Conservation (phyloP, 2,888 invertebrate genomes). For the Drosophila quinaria region DNA sequence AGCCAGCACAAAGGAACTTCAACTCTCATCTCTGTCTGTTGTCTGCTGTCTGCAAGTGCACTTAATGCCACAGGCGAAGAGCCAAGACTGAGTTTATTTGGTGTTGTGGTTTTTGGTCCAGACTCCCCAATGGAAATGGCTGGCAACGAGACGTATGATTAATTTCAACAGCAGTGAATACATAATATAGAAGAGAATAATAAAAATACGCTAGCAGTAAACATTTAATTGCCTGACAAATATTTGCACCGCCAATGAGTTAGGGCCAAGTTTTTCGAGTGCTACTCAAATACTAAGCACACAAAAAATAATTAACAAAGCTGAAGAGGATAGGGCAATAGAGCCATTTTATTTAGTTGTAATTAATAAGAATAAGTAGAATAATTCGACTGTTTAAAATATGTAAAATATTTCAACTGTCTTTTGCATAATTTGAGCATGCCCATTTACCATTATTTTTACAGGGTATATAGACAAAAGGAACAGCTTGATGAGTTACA, state of each 20-base stretch:
- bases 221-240: conserved; percentile 75
- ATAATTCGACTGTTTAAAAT: background rate
- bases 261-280: conserved; percentile 49
- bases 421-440: background rate
- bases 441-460: background rate
- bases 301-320: conserved; percentile 18
- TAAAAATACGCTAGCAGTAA: conserved; percentile 53
- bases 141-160: conserved; percentile 68
- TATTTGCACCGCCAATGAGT: conserved; percentile 67
- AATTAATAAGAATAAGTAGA: too few species aligned
- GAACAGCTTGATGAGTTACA: conserved; percentile 45
- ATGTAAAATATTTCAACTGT: background rate
- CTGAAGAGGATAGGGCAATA: too few species aligned
- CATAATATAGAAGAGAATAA: conserved; percentile 47
- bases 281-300: conserved; percentile 56
- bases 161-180: conserved; percentile 47
- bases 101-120: conserved; percentile 35
- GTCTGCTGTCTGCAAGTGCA: conserved; percentile 40
- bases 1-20: conserved; percentile 11
- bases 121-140: conserved; percentile 26
- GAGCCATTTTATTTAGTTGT: too few species aligned
- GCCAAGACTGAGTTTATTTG: conserved; percentile 35
- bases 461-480: conserved; percentile 7
- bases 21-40: background rate
- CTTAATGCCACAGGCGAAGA: conserved; percentile 32